Percentiles rank a stretch among this genome's conserved stretches.
phyloP scores from a whole-genome alignment of 2,113 vertebrate genomes.

The Theristicus caerulescens region DNA sequence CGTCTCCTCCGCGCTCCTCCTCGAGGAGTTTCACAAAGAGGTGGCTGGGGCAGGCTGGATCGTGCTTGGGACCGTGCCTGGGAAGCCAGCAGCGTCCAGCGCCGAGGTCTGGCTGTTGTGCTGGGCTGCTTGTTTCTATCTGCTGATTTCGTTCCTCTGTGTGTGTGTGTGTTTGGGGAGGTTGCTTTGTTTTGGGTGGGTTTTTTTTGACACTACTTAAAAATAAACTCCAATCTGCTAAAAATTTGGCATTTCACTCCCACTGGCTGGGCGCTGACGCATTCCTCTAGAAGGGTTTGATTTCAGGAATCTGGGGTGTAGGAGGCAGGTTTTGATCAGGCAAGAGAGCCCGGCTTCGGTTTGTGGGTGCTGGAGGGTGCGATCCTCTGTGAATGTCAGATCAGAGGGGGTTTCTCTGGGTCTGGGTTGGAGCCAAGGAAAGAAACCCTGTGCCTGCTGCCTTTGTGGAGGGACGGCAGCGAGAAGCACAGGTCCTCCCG shows the following conservation, averaged over 20 bases:
- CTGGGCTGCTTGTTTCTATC: neutral
- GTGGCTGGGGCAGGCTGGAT: neutral
- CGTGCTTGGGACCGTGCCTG: accelerated
- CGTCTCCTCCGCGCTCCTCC: accelerated
- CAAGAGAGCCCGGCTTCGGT: neutral
- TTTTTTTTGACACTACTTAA: neutral
- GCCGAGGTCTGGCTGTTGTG: neutral
- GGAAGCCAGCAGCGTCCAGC: neutral
- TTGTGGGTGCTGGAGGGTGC: neutral
- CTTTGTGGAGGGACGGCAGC: neutral
- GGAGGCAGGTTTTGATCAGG: neutral
- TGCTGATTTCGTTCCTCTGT: neutral
- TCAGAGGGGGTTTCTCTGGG: neutral
- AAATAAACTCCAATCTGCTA: slow-evolving; percentile 57
- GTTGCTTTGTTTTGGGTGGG: neutral
- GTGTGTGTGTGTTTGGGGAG: neutral
- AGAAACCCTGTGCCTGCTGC: neutral
- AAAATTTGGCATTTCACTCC: slow-evolving; percentile 43
- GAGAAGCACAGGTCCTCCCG: accelerated
- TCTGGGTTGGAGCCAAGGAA: neutral
- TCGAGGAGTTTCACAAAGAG: neutral
- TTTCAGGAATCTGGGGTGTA: neutral
- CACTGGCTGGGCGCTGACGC: neutral
- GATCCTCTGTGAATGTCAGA: neutral
- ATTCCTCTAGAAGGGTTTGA: neutral